Evolutionary conservation across 2,113 vertebrate genomes (phyloP).

Genomic region (Gavialis gangeticus): DNA sequence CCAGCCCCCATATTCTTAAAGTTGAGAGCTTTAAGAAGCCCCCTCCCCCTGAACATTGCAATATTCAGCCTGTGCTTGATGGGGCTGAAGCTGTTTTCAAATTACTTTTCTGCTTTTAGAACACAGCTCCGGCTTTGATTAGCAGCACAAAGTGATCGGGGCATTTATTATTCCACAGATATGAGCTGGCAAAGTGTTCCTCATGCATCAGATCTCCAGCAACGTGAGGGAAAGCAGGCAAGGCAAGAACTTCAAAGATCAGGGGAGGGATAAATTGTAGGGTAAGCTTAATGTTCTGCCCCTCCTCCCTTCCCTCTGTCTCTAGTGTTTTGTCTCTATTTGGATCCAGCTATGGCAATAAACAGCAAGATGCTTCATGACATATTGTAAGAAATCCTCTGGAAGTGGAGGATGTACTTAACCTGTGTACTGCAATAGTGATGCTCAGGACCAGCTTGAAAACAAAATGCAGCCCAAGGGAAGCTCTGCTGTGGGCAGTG

Average conservation of each 20-base stretch:
- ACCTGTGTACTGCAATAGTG: background rate
- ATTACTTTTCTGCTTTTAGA: conserved; percentile 34
- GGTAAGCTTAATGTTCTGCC: background rate
- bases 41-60: background rate
- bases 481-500: background rate
- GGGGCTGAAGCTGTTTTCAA: background rate
- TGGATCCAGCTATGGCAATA: background rate
- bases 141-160: conserved; percentile 6
- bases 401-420: fast-evolving
- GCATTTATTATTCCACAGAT: background rate
- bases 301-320: background rate
- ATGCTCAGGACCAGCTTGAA: background rate
- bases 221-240: background rate
- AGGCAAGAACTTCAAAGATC: background rate
- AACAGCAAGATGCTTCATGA: background rate
- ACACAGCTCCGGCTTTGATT: conserved; percentile 46
- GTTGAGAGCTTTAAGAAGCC: conserved; percentile 9
- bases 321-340: background rate
- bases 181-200: background rate
- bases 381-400: background rate
- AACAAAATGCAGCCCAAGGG: background rate
- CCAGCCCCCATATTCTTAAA: background rate
- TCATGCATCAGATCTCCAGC: background rate
- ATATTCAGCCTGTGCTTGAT: conserved; percentile 14
- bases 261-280: background rate